Evolutionary conservation across 2,888 invertebrate genomes (phyloP).

Genomic region (Dermolepida albohirtum): DNA sequence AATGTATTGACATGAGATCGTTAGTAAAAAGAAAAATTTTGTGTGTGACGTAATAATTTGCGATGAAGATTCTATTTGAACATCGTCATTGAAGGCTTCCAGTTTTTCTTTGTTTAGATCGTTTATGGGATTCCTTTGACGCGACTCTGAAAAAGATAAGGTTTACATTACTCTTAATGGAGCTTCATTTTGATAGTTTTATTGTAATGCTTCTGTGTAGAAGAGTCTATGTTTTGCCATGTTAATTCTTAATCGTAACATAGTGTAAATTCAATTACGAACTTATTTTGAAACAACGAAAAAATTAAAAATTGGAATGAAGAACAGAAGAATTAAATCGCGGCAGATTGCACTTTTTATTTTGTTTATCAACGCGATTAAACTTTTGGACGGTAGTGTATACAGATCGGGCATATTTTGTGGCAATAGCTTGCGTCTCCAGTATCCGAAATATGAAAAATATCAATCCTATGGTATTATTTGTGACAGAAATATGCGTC

Average conservation of each 20-base stretch:
- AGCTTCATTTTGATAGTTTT: no score
- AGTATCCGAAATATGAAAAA: constrained; percentile 25
- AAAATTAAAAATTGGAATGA: no score
- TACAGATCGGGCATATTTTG: not conserved
- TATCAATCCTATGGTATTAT: constrained; percentile 28
- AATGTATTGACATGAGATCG: not conserved
- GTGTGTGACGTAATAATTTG: not conserved
- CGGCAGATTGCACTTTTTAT: no score
- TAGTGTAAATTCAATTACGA: no score
- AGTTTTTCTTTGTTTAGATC: constrained; percentile 56
- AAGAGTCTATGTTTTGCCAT: no score
- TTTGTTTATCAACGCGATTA: no score
- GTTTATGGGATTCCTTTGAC: constrained; percentile 57
- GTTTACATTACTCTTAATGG: no score
- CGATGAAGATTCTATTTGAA: constrained; percentile 9
- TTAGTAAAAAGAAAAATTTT: not conserved
- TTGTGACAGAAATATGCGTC: constrained; percentile 15
- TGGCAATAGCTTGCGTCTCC: not conserved
- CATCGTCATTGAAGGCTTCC: constrained; percentile 49
- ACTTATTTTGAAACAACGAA: no score
- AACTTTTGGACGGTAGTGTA: no score
- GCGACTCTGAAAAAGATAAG: constrained; percentile 55
- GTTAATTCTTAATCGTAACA: no score
- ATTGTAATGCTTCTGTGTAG: no score
- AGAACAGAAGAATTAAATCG: no score